Percentiles rank a stretch among this genome's conserved stretches.
Conservation (phyloP, 2,113 vertebrate genomes). For the Microtus montanus region DNA sequence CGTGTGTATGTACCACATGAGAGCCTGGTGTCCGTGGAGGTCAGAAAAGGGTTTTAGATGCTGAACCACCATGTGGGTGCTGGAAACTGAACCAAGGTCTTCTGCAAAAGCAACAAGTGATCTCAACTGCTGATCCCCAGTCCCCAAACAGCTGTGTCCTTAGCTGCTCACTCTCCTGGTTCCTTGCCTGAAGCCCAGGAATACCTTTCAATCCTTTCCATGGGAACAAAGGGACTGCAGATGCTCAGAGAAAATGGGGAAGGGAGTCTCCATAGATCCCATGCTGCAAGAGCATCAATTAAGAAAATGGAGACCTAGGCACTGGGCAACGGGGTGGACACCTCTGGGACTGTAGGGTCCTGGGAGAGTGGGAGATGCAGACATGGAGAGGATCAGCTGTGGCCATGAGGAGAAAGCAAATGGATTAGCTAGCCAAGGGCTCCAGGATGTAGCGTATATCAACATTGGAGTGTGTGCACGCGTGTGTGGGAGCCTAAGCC, state of each 20-base stretch:
- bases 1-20: neutral
- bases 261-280: neutral
- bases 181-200: neutral
- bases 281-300: fast-evolving
- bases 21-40: neutral
- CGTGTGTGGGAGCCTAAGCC: fast-evolving
- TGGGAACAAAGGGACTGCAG: neutral
- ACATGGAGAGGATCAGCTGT: fast-evolving
- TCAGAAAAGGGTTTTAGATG: neutral
- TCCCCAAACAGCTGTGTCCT: no score
- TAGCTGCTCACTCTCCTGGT: neutral
- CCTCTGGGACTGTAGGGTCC: neutral
- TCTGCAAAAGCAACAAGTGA: neutral
- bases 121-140: no score
- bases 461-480: neutral
- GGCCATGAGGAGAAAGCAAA: fast-evolving
- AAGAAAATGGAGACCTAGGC: neutral
- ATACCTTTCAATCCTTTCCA: neutral
- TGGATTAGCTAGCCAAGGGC: no score
- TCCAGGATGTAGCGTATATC: neutral
- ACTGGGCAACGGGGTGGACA: fast-evolving
- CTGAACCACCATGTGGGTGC: neutral
- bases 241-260: neutral
- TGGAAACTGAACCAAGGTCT: neutral
- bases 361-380: no score